These are phyloP conservation scores for Amblyjoppa fuscipennis DNA, from an alignment of 2,888 invertebrate genomes.

Conservation along the genomic window DNA sequence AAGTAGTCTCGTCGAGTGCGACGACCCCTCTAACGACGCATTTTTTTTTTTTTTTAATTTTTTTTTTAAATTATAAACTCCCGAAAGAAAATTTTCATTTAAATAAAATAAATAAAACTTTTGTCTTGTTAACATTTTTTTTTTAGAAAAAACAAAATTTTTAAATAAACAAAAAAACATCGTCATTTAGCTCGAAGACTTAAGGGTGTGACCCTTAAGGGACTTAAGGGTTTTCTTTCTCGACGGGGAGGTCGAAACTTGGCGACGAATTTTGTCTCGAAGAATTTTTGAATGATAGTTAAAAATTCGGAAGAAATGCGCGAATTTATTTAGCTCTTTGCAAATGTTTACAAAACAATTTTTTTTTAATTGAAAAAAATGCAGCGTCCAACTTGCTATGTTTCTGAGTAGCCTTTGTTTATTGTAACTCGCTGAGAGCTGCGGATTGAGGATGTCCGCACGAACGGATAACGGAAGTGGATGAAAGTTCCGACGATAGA, in stretches of 20 bases:
- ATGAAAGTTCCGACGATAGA: conserved; percentile 48
- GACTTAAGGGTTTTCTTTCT: too few relatives aligned
- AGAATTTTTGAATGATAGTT: not conserved
- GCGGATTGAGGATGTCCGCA: conserved; percentile 57
- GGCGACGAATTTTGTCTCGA: too few relatives aligned
- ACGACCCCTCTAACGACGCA: not conserved
- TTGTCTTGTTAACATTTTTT: not conserved
- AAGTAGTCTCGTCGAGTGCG: conserved; percentile 18
- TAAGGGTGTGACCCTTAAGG: too few relatives aligned
- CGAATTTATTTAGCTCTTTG: not conserved
- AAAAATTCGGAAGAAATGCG: not conserved
- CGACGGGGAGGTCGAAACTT: too few relatives aligned
- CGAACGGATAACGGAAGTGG: conserved; percentile 50
- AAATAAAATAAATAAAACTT: not conserved
- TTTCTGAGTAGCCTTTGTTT: not conserved
- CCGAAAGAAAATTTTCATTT: not conserved
- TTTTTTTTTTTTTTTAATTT: not conserved
- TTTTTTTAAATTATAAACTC: not conserved
- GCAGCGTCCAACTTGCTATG: not conserved
- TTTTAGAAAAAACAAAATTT: too few relatives aligned
- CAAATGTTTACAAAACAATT: not conserved
- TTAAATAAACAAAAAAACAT: not conserved
- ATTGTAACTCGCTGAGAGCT: not conserved
- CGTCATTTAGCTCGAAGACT: too few relatives aligned
- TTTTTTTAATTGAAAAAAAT: not conserved